These are phyloP conservation scores for Aspidiotus destructor DNA, from an alignment of 2,888 invertebrate species.

Conservation along the genomic window DNA sequence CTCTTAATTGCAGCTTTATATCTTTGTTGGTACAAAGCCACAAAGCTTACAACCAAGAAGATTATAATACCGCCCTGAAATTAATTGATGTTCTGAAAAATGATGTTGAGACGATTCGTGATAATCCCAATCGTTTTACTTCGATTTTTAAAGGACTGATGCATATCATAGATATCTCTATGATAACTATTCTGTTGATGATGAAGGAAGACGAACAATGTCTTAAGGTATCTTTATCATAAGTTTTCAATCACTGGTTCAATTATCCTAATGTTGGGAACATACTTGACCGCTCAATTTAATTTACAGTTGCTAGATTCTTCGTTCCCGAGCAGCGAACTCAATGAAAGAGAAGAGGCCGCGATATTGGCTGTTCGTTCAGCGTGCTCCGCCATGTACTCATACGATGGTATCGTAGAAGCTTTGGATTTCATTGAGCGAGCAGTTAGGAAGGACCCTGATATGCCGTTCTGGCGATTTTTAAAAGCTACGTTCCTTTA, in stretches of 20 bases:
- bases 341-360: background rate
- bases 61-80: background rate
- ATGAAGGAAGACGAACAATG: background rate
- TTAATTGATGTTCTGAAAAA: background rate
- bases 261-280: too few species aligned
- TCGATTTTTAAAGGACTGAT: background rate
- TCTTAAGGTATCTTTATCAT: background rate
- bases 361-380: conserved; percentile 1
- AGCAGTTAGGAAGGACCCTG: background rate
- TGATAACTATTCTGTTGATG: background rate
- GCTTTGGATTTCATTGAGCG: conserved; percentile 3
- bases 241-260: too few species aligned
- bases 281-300: too few species aligned
- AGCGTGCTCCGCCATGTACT: background rate
- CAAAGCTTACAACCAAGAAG: background rate
- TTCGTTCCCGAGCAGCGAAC: background rate
- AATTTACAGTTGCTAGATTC: background rate
- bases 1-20: background rate
- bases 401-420: background rate
- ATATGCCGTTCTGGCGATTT: background rate
- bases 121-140: background rate
- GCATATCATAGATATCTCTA: background rate
- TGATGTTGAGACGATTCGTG: background rate
- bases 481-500: background rate
- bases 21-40: background rate